Evolutionary conservation across 2,113 vertebrate genomes (phyloP).

Genomic region (Chloroceryle aenea): DNA sequence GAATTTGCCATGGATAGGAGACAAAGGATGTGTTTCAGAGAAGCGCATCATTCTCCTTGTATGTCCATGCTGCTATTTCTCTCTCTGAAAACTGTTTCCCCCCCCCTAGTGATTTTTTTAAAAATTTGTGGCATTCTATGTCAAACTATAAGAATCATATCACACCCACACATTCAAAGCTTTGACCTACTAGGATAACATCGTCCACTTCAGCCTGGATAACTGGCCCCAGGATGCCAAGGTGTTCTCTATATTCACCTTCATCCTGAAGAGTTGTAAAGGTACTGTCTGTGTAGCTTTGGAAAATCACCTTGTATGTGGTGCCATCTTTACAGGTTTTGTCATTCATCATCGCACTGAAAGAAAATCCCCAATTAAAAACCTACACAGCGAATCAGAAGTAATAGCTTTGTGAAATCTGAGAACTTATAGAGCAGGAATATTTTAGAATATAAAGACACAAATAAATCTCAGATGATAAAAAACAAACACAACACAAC

Average conservation of each 20-base stretch:
- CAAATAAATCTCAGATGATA: not conserved
- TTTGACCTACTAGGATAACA: slow-evolving; percentile 85
- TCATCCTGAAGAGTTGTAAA: slow-evolving; percentile 81
- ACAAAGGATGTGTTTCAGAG: not conserved
- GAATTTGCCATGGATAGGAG: not conserved
- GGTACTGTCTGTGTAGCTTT: slow-evolving; percentile 85
- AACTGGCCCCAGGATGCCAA: slow-evolving; percentile 92
- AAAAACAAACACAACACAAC: no score
- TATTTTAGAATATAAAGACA: not conserved
- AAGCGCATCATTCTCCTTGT: not conserved
- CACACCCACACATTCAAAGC: not conserved
- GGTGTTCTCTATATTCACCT: slow-evolving; percentile 88
- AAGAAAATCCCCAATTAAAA: slow-evolving; percentile 18
- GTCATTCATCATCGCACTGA: slow-evolving; percentile 60
- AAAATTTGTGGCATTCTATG: not conserved
- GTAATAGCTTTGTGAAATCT: not conserved
- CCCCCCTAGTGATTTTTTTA: not conserved
- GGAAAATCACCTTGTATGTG: slow-evolving; percentile 85
- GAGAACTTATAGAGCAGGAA: not conserved
- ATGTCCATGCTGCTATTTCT: not conserved
- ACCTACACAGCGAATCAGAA: not conserved
- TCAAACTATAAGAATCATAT: not conserved
- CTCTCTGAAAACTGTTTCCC: not conserved
- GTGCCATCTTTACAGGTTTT: slow-evolving; percentile 45
- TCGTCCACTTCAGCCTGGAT: slow-evolving; percentile 92